Evolutionary conservation across 2,113 vertebrate genomes (phyloP).

Genomic region (Camelus dromedarius): DNA sequence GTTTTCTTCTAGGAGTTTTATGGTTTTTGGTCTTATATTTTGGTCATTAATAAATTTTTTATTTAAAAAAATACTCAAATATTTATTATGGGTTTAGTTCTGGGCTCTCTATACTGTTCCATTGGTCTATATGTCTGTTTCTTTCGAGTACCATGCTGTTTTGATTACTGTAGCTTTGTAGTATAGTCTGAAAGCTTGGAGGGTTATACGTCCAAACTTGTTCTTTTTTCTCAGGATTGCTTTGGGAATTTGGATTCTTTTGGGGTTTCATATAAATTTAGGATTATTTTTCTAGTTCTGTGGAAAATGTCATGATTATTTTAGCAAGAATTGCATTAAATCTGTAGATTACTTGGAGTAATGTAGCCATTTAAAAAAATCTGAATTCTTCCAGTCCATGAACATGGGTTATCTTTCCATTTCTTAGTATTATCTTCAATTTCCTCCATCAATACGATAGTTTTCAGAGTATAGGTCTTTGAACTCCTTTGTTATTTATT

Average conservation of each 20-base stretch:
- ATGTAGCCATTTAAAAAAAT: neutral
- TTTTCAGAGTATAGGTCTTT: neutral
- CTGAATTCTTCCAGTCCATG: neutral
- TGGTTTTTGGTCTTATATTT: neutral
- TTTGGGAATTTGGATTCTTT: neutral
- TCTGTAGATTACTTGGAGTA: neutral
- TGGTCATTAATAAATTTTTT: neutral
- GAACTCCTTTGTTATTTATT: neutral
- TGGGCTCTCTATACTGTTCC: neutral
- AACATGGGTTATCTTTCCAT: neutral
- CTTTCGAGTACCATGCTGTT: neutral
- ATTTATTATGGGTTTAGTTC: neutral
- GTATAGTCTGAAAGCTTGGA: neutral
- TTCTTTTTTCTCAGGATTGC: neutral
- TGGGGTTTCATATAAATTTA: neutral
- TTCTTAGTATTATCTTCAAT: neutral
- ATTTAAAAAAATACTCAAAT: neutral
- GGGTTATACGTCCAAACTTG: neutral
- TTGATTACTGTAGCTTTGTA: neutral
- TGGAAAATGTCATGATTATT: neutral
- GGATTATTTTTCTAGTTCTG: neutral
- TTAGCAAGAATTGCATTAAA: neutral
- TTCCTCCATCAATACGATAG: neutral
- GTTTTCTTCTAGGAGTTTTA: neutral
- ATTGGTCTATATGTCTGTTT: neutral